Evolutionary conservation across 2,797 vertebrate species (phyloP), one percentile per base, ranked within the genome.

Genomic region (Agapornis canus): DNA sequence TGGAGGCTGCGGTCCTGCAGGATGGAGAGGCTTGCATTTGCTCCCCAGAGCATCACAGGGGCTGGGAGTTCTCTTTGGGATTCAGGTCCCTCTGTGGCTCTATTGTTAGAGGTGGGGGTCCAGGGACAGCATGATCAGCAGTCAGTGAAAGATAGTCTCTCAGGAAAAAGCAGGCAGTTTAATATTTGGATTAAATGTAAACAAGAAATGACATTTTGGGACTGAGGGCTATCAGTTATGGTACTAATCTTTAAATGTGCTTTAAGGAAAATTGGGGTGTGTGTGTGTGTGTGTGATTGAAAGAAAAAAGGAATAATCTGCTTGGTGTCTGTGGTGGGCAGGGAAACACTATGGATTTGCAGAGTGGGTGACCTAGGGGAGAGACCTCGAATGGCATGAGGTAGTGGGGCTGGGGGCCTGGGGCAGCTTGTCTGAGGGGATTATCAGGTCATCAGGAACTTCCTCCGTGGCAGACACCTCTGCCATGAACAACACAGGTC

Each of bases 381-480:
- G n/a, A n/a, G 25, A 27, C 32, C 22, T 35, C 10, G 14, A 57
- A 35, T 35, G 22, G 10, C 18, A 32, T 2, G 3, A 19, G 21
- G 43, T 6, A 32, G 37, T 21, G 39, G 45, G 57, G 29, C 10
- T 11, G 19, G 16, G 20, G 21, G 26, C 20, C n/a, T 9, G 42
- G 35, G 51, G 17, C 69, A 32, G 35, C 51, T 39, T 7, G 0
- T 37, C 25, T 13, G 0, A 3, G 11, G 10, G 9, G 2, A 3
- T 60, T 32, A 15, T 6, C 27, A 1, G 10, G 20, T 8, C 14
- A 16, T 25, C 19, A 4, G 21, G 52, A 32, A 35, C 29, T 31
- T 39, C 69, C 43, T 21, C n/a, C 65, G n/a, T 22, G 37, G 11
- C n/a, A 56, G 29, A 9, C 8, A 19, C 29, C 20, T 69, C 40